Evolutionary conservation across 2,113 vertebrate genomes (phyloP).

Genomic region (Delphinus delphis): DNA sequence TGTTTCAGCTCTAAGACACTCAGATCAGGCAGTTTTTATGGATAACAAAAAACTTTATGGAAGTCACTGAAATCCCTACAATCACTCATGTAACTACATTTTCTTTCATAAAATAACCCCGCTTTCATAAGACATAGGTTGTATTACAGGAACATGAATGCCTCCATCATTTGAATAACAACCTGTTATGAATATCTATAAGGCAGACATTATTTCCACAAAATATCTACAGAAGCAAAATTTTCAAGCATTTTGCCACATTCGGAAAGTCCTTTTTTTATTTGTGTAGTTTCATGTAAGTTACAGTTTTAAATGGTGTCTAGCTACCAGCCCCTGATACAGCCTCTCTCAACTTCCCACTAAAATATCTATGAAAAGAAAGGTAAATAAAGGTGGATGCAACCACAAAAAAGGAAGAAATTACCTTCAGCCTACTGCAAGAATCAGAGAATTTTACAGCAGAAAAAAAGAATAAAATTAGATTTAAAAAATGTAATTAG

Average conservation of each 20-base stretch:
- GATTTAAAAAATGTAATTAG: background rate
- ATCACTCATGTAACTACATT: slow-evolving; percentile 43
- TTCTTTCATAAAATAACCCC: slow-evolving; percentile 60
- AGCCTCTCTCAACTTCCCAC: background rate
- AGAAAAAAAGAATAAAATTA: slow-evolving; percentile 1
- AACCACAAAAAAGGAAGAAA: background rate
- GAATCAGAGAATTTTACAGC: background rate
- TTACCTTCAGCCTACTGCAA: background rate
- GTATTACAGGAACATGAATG: slow-evolving; percentile 46
- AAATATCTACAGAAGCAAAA: slow-evolving; percentile 53
- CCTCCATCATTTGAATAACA: slow-evolving; percentile 51
- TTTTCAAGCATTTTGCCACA: slow-evolving; percentile 31
- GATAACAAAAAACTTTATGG: slow-evolving; percentile 52
- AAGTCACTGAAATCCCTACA: slow-evolving; percentile 54
- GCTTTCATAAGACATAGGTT: slow-evolving; percentile 51
- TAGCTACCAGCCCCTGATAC: background rate
- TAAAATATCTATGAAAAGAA: background rate
- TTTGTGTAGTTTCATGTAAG: background rate
- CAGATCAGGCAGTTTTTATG: slow-evolving; percentile 35
- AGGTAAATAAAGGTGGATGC: background rate
- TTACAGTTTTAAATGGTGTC: slow-evolving; percentile 37
- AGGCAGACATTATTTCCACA: slow-evolving; percentile 61
- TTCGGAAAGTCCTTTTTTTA: background rate
- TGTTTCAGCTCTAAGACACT: slow-evolving; percentile 26
- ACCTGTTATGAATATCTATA: slow-evolving; percentile 61